Evolutionary conservation across 2,797 vertebrate genomes (phyloP), one percentile per base, ranked within the genome.

Genomic region (Pseudopleuronectes americanus): DNA sequence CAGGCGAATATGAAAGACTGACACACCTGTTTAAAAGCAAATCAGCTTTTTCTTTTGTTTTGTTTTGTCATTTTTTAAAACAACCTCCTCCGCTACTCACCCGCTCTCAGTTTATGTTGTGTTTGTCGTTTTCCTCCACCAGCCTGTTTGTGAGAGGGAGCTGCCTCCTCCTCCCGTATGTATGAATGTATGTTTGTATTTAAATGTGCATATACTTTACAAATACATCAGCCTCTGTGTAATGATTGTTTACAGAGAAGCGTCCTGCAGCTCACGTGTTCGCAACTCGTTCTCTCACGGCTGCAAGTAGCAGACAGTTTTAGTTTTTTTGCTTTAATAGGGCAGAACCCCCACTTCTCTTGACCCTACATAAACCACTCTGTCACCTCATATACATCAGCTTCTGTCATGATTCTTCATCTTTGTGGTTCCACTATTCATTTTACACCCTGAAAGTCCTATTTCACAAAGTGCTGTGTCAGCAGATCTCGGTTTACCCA

Each of bases 171-270:
- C 58, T 69, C 61, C 41, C 88, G 57, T 84, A 77, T 78, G 61
- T 82, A 52, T 79, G 58, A 84, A 80, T 89, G 85, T 87, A 75
- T 80, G 83, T 89, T 84, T 90, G 77, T 92, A 90, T 91, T 86
- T 92, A 89, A 87, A 89, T 89, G 84, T 88, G 82, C 77, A 88
- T 87, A 87, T 87, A 83, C 84, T 88, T 90, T 79, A 85, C 80
- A 90, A 80, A 88, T 87, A 70, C 55, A 78, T 80, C 71, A 74
- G 77, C 38, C 70, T 85, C 77, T 73, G 72, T 82, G 66, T 76
- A 68, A 21, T 75, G 68, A 72, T 83, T 84, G 84, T 89, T 91
- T 89, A 89, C 87, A 86, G 80, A 86, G 52, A 78, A 68, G 33
- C 26, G 68, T 52, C 33, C 75, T 57, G 48, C 24, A 48, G 63